Conservation (phyloP, 2,797 vertebrate genomes). For the Megaceryle alcyon region DNA sequence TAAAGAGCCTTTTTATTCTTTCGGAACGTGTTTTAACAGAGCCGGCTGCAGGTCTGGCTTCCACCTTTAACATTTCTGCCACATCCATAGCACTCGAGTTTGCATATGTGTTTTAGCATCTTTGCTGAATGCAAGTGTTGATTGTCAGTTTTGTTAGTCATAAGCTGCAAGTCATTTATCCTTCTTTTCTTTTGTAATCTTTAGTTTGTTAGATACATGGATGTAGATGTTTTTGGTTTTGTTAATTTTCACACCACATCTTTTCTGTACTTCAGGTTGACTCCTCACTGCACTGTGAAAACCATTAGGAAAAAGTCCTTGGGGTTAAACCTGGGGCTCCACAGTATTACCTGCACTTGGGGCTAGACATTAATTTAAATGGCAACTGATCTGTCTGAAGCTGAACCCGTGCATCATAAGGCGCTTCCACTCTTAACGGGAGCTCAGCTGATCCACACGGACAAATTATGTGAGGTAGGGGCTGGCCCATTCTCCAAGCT, state of each 20-base stretch:
- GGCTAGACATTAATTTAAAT: slow-evolving; percentile 83
- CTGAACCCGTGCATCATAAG: slow-evolving; percentile 83
- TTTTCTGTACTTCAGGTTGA: slow-evolving; percentile 84
- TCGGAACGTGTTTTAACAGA: slow-evolving; percentile 34
- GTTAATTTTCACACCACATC: slow-evolving; percentile 80
- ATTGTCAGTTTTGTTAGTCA: slow-evolving; percentile 27
- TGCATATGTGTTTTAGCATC: slow-evolving; percentile 37
- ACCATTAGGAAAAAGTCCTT: slow-evolving; percentile 81
- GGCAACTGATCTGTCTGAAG: slow-evolving; percentile 82
- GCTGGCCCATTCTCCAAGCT: slow-evolving; percentile 78
- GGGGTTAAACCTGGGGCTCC: slow-evolving; percentile 82
- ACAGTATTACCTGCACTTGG: slow-evolving; percentile 78
- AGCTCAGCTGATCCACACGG: slow-evolving; percentile 82
- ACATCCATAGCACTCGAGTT: slow-evolving; percentile 20
- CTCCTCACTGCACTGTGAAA: slow-evolving; percentile 81
- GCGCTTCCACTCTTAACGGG: slow-evolving; percentile 82
- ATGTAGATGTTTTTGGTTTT: slow-evolving; percentile 65
- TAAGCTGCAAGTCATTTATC: slow-evolving; percentile 43
- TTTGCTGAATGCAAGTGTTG: slow-evolving; percentile 48
- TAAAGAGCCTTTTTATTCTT: slow-evolving; percentile 42
- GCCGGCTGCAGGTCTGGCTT: slow-evolving; percentile 60
- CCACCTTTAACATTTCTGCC: slow-evolving; percentile 42
- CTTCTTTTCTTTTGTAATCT: slow-evolving; percentile 33
- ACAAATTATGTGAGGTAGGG: slow-evolving; percentile 85
- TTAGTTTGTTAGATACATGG: slow-evolving; percentile 43